Evolutionary conservation across 2,888 invertebrate species (phyloP).

Genomic region (Hipparchia sbordonii): DNA sequence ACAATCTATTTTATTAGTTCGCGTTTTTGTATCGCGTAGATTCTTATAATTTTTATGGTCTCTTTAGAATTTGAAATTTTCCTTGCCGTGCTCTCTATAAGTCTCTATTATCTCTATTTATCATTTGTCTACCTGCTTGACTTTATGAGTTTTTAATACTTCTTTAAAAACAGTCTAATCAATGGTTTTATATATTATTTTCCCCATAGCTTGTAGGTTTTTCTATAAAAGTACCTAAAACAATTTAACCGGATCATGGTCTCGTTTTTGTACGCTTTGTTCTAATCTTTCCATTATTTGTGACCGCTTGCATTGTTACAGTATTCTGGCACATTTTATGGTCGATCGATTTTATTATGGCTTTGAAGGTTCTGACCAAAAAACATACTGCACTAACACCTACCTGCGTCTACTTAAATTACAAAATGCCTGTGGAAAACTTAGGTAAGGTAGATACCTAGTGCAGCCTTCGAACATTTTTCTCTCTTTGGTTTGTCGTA

Average conservation of each 20-base stretch:
- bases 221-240: neutral
- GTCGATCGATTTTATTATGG: constrained; percentile 34
- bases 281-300: constrained; percentile 64
- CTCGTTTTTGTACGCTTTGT: constrained; percentile 55
- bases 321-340: constrained; percentile 40
- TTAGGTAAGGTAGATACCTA: neutral
- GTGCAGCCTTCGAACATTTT: neutral
- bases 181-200: neutral
- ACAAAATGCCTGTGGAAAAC: neutral
- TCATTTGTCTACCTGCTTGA: no score
- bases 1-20: no score
- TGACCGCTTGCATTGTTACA: constrained; percentile 45
- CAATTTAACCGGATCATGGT: constrained; percentile 50
- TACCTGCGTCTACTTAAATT: neutral
- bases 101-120: no score
- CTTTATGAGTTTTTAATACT: no score
- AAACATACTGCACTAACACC: constrained; percentile 8
- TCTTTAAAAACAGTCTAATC: no score
- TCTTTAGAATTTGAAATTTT: no score
- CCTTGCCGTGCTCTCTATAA: no score
- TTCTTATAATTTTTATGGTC: no score
- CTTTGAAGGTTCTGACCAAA: constrained; percentile 19
- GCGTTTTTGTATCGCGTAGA: no score
- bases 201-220: neutral
- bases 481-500: neutral